phyloP scores from a whole-genome alignment of 2,797 vertebrate genomes.

The Psittacula echo region DNA sequence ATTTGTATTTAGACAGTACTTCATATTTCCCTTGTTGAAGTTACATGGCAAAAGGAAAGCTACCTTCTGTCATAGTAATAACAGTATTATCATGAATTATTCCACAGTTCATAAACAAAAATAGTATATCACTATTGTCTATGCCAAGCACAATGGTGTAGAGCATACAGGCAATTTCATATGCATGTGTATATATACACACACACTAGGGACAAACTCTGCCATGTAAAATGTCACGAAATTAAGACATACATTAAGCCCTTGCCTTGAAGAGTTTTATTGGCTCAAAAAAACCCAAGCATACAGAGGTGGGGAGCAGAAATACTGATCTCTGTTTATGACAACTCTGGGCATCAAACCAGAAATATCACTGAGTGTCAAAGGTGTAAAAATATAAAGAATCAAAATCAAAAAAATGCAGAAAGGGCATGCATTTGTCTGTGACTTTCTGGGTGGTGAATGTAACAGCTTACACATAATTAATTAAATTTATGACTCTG shows the following conservation, averaged over 20 bases:
- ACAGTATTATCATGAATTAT: background rate
- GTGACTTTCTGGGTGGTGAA: background rate
- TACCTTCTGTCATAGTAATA: background rate
- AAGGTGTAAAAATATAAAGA: background rate
- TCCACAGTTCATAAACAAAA: background rate
- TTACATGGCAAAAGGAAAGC: background rate
- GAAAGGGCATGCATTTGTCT: background rate
- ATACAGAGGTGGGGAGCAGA: background rate
- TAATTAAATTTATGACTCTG: background rate
- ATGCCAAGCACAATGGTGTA: background rate
- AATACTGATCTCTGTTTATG: background rate
- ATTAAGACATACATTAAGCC: background rate
- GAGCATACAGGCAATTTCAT: background rate
- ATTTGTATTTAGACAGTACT: background rate
- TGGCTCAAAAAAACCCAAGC: background rate
- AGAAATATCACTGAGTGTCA: background rate
- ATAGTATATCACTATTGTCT: background rate
- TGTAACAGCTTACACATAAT: background rate
- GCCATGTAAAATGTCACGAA: background rate
- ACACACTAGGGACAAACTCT: background rate
- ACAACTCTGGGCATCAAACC: background rate
- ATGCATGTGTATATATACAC: background rate
- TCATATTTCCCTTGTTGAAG: background rate
- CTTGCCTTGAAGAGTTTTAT: background rate
- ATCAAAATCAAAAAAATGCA: background rate